phyloP scores from a whole-genome alignment of 2,888 invertebrate genomes.

The Ischnus inquisitorius region DNA sequence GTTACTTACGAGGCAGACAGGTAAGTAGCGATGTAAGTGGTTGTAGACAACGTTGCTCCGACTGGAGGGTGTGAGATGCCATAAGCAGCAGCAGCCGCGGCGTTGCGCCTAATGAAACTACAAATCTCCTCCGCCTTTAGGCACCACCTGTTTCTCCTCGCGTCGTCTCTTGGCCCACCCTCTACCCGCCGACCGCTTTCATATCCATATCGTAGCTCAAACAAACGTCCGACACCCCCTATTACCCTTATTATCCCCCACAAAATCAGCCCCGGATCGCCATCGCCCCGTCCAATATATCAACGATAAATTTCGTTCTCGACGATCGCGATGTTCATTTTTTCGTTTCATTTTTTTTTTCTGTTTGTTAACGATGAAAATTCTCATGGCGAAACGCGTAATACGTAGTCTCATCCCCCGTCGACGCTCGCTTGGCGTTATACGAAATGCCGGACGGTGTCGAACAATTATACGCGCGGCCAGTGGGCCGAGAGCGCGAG shows the following conservation, averaged over 20 bases:
- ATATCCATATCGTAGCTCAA: slow-evolving; percentile 50
- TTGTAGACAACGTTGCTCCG: slow-evolving; percentile 83
- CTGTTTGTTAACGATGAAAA: slow-evolving; percentile 46
- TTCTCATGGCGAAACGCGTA: slow-evolving; percentile 52
- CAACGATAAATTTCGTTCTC: neutral
- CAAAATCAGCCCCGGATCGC: neutral
- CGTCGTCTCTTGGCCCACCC: slow-evolving; percentile 64
- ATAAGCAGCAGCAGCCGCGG: slow-evolving; percentile 83
- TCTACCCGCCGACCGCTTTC: slow-evolving; percentile 62
- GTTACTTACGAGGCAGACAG: slow-evolving; percentile 80
- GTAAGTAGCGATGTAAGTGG: slow-evolving; percentile 85
- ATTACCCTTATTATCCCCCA: slow-evolving; percentile 25
- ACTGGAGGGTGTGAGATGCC: slow-evolving; percentile 73
- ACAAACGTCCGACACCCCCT: slow-evolving; percentile 21
- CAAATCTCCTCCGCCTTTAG: slow-evolving; percentile 84
- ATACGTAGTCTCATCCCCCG: slow-evolving; percentile 31
- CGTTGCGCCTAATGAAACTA: slow-evolving; percentile 84
- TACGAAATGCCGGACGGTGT: slow-evolving; percentile 77
- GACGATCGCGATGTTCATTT: slow-evolving; percentile 23
- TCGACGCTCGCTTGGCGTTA: slow-evolving; percentile 33
- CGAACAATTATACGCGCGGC: slow-evolving; percentile 84
- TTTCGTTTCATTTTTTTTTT: slow-evolving; percentile 31
- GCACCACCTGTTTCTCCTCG: slow-evolving; percentile 82
- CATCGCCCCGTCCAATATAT: slow-evolving; percentile 17
- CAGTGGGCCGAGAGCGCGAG: slow-evolving; percentile 19